Evolutionary conservation across 2,113 vertebrate species (phyloP).

Genomic region (Podarcis muralis): DNA sequence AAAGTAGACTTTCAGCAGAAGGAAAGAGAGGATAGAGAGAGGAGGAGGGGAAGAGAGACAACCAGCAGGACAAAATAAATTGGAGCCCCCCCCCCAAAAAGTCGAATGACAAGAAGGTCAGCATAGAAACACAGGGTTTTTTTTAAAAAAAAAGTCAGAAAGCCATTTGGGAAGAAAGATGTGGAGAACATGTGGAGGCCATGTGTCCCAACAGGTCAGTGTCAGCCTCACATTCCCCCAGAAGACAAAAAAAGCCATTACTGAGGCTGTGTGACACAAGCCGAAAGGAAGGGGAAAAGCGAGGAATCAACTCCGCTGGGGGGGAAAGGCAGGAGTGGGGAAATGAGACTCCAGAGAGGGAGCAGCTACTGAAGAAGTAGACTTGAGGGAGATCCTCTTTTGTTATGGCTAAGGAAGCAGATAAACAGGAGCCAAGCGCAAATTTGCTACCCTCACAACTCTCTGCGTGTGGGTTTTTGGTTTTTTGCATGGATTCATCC

Average conservation of each 20-base stretch:
- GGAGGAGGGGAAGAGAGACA: background rate
- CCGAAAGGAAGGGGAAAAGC: slow-evolving; percentile 47
- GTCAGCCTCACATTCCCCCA: slow-evolving; percentile 25
- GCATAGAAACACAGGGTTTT: background rate
- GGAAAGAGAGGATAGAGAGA: background rate
- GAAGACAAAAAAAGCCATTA: slow-evolving; percentile 52
- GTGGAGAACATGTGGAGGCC: slow-evolving; percentile 57
- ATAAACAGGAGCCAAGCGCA: background rate
- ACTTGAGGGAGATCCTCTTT: background rate
- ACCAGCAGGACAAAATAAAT: slow-evolving; percentile 4
- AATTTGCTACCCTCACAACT: background rate
- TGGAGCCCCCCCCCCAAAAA: too few species aligned
- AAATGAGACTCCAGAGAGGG: background rate
- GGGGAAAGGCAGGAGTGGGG: background rate
- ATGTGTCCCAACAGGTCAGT: slow-evolving; percentile 30
- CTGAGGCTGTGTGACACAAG: slow-evolving; percentile 18
- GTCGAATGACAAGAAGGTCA: slow-evolving; percentile 5
- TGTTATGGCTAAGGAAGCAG: background rate
- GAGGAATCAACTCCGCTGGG: slow-evolving; percentile 39
- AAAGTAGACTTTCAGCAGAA: slow-evolving; percentile 2
- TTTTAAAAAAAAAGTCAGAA: slow-evolving; percentile 6
- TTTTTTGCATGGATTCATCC: background rate
- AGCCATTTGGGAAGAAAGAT: background rate
- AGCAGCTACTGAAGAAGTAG: background rate
- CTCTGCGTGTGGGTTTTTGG: too few species aligned